A percentile compares a stretch with the other conserved stretches of the same genome.
phyloP scores from a whole-genome alignment of 2,888 invertebrate genomes.

The Lymantria dispar region DNA sequence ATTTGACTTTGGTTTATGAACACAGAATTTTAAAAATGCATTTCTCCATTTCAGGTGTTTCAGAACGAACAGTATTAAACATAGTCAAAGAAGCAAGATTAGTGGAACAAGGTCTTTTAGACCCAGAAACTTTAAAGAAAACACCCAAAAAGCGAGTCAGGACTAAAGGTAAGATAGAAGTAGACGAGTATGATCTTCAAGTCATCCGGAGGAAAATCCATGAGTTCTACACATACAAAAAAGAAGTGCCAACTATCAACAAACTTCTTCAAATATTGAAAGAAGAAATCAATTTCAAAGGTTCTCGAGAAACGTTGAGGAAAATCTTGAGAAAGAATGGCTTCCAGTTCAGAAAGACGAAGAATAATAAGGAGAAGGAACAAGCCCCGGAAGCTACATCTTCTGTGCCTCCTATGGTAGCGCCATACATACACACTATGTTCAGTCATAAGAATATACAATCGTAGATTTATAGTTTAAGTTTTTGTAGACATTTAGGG shows the following conservation, averaged over 20 bases:
- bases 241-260: conserved; percentile 75
- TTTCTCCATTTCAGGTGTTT: conserved; percentile 51
- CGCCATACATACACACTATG: conserved; percentile 71
- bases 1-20: no score
- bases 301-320: conserved; percentile 68
- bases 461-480: conserved; percentile 37
- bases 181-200: conserved; percentile 71
- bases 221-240: conserved; percentile 75
- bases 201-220: conserved; percentile 72
- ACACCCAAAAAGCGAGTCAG: conserved; percentile 69
- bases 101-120: conserved; percentile 70
- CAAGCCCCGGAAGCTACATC: conserved; percentile 51
- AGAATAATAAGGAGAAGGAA: conserved; percentile 72
- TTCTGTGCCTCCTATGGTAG: conserved; percentile 64
- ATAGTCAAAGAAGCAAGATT: conserved; percentile 74
- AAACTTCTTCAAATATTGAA: conserved; percentile 70
- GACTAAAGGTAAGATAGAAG: conserved; percentile 74
- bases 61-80: conserved; percentile 71
- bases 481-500: neutral
- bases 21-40: no score
- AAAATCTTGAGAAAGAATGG: conserved; percentile 74
- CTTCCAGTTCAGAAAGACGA: conserved; percentile 73
- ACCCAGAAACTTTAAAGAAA: conserved; percentile 70
- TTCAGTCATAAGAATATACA: conserved; percentile 73
- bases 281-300: conserved; percentile 74